Conservation (phyloP, 2,888 invertebrate species). For the Teleiodes luculella region DNA sequence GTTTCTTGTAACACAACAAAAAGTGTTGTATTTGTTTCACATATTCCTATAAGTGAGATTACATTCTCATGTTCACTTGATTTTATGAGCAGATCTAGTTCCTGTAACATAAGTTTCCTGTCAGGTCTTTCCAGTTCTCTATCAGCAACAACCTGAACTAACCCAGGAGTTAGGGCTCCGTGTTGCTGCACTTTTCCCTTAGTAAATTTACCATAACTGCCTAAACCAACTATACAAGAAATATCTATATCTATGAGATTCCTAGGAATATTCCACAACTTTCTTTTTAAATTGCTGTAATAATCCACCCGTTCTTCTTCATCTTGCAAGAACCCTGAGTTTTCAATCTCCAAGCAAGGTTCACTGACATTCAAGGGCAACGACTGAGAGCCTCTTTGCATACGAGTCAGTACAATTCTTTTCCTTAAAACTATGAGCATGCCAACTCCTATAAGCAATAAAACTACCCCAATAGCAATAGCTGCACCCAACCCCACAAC, state of each 20-base stretch:
- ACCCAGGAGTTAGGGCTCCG: slow-evolving; percentile 68
- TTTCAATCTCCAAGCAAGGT: slow-evolving; percentile 88
- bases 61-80: slow-evolving; percentile 85
- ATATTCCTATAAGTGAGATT: slow-evolving; percentile 86
- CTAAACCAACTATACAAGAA: slow-evolving; percentile 83
- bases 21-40: slow-evolving; percentile 86
- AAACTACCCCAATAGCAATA: slow-evolving; percentile 85
- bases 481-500: slow-evolving; percentile 76
- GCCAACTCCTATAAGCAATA: slow-evolving; percentile 81
- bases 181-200: slow-evolving; percentile 83
- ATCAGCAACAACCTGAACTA: slow-evolving; percentile 83
- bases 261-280: slow-evolving; percentile 85
- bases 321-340: slow-evolving; percentile 87
- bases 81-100: slow-evolving; percentile 84
- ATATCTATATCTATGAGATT: slow-evolving; percentile 85
- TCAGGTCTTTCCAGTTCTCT: slow-evolving; percentile 72
- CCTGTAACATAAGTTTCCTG: slow-evolving; percentile 80
- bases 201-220: slow-evolving; percentile 88
- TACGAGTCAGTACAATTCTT: slow-evolving; percentile 61
- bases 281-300: slow-evolving; percentile 86
- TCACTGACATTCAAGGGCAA: slow-evolving; percentile 87
- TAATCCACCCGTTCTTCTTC: slow-evolving; percentile 83
- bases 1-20: slow-evolving; percentile 86
- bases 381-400: slow-evolving; percentile 69
- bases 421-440: slow-evolving; percentile 80